Conservation (phyloP, 2,113 vertebrate species). For the Tursiops truncatus region DNA sequence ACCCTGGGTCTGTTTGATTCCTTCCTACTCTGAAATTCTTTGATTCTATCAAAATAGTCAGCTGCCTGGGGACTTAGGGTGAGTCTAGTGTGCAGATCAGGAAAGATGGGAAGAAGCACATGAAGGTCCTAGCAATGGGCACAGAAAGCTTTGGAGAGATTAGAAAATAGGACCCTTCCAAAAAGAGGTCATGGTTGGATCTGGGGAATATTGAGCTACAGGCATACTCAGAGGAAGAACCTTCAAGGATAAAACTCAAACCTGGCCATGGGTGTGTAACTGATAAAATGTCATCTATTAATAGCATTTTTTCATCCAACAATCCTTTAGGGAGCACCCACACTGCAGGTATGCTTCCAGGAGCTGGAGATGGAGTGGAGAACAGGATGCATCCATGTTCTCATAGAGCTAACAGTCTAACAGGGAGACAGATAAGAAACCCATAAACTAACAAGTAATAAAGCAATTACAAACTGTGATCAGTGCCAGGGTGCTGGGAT, state of each 20-base stretch:
- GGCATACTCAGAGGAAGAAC: background rate
- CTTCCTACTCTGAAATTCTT: background rate
- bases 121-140: background rate
- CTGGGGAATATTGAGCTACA: background rate
- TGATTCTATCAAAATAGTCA: background rate
- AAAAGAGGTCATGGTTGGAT: background rate
- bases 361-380: background rate
- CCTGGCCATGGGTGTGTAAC: background rate
- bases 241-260: background rate
- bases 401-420: background rate
- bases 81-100: background rate
- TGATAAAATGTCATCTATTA: background rate
- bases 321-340: background rate
- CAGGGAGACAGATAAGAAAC: background rate
- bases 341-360: background rate
- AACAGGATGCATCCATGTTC: background rate
- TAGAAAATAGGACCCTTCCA: background rate
- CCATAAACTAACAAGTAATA: background rate
- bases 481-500: background rate
- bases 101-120: background rate
- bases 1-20: background rate
- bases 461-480: background rate
- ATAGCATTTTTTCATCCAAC: background rate
- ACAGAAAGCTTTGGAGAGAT: background rate
- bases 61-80: background rate